Percentiles rank a stretch among this genome's conserved stretches.
These are phyloP conservation scores for Agrenia bidenticulata DNA, from an alignment of 2,888 invertebrate species.

Conservation along the genomic window DNA sequence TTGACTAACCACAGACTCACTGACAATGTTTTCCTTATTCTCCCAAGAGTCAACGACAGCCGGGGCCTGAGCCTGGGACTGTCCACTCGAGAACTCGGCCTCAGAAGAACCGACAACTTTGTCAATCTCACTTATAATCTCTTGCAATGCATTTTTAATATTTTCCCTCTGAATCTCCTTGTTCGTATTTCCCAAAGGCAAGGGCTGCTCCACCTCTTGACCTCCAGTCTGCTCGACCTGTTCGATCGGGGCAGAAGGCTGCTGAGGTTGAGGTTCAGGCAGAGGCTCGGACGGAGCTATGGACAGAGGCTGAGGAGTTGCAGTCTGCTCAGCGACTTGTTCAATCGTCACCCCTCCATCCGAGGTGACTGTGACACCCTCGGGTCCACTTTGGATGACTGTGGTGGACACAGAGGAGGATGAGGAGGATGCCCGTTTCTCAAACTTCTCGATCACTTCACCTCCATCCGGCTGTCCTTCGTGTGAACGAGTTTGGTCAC, in stretches of 20 bases:
- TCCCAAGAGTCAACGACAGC: neutral
- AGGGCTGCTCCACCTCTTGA: constrained; percentile 23
- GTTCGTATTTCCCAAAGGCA: constrained; percentile 10
- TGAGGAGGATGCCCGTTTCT: neutral
- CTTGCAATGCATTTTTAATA: constrained; percentile 63
- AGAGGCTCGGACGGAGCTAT: constrained; percentile 6
- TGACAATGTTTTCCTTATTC: neutral
- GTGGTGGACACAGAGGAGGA: neutral
- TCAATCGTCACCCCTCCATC: neutral
- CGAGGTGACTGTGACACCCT: neutral
- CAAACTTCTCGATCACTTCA: neutral
- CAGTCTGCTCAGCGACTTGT: neutral
- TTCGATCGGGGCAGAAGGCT: constrained; percentile 15
- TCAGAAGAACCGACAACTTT: constrained; percentile 58
- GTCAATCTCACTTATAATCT: constrained; percentile 66
- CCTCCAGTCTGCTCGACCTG: constrained; percentile 21
- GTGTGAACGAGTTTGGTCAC: too few relatives aligned
- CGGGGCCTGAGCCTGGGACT: constrained; percentile 24
- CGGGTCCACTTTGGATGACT: neutral
- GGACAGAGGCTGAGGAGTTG: constrained; percentile 10
- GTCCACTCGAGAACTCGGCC: constrained; percentile 28
- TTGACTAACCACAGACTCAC: neutral
- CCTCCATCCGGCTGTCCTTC: neutral
- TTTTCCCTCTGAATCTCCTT: constrained; percentile 60
- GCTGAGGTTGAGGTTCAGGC: neutral